Evolutionary conservation across 2,888 invertebrate species (phyloP), one percentile per base, ranked within the genome.

Genomic region (Trachelus iudaicus): DNA sequence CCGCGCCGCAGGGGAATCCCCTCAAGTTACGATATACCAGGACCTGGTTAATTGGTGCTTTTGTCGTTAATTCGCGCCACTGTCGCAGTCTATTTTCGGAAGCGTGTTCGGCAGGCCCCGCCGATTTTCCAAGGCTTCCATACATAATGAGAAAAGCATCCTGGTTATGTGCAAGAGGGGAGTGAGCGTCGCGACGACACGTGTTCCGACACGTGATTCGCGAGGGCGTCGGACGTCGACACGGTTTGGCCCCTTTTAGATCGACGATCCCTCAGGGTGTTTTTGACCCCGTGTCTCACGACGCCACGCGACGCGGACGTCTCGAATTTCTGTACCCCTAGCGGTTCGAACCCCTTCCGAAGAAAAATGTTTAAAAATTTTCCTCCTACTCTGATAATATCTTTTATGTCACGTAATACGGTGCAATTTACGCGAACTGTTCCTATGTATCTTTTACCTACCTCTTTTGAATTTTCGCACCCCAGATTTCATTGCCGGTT

Each of bases 201-300:
- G 90, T 90, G 90, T 87, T 81, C 79, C 81, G 89, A 87, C 90
- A 90, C 90, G 90, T 90, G 90, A 90, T 87, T 85, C 81, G 83
- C 82, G 83, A 87, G 87, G 89, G 90, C 89, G 90, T 89, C 86
- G 85, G 84, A 89, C 89, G 87, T 86, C 88, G 87, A 88, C 90
- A 87, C 84, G 73, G 83, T 84, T 80, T 79, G 77, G 81, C 82
- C 84, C 82, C 81, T 83, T 79, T 76, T 77, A 69, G 71, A 71
- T 31, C 31, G 31, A 56, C 56, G 23, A 56, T 56, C 56, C 56
- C 56, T 56, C 56, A 56, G 56, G 56, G 56, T 56, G 56, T 56
- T 56, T 56, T 56, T 56, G 56, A 56, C 56, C 56, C 9, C 56
- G 56, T 56, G 56, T 56, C 56, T 56, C 56, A 56, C 56, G 56